Conservation (phyloP, 2,113 vertebrate genomes). For the Dicentrarchus labrax region DNA sequence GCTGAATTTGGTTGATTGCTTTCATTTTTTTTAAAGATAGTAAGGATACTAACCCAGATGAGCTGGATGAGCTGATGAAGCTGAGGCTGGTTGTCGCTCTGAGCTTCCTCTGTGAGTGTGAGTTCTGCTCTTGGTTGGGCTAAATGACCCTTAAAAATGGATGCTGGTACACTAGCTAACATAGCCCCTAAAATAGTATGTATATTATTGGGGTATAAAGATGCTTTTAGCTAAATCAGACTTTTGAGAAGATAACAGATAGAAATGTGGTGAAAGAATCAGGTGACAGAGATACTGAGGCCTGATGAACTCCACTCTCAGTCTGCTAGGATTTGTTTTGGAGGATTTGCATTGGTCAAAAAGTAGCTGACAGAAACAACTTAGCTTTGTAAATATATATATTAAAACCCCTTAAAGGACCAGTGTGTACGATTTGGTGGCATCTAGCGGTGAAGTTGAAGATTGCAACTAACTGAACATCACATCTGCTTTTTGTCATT, state of each 20-base stretch:
- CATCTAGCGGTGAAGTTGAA: no score
- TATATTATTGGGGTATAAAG: background rate
- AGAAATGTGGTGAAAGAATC: background rate
- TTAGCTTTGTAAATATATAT: background rate
- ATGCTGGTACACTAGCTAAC: background rate
- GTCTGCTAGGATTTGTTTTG: background rate
- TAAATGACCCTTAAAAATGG: background rate
- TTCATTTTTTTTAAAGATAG: background rate
- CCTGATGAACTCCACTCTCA: background rate
- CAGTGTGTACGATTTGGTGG: no score
- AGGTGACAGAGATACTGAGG: no score
- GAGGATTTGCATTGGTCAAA: background rate
- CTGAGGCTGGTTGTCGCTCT: background rate
- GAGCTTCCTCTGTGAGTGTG: background rate
- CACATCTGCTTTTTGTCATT: no score
- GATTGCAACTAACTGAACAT: no score
- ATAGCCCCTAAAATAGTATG: background rate
- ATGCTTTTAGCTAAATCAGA: background rate
- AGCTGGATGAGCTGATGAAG: background rate
- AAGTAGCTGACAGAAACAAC: background rate
- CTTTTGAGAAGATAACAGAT: background rate
- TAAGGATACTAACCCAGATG: background rate
- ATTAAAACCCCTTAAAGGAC: background rate
- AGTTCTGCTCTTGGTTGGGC: background rate
- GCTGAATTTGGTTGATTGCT: background rate